Percentiles rank a stretch among this genome's conserved stretches.
Conservation (phyloP, 2,113 vertebrate genomes). For the Tympanuchus pallidicinctus region DNA sequence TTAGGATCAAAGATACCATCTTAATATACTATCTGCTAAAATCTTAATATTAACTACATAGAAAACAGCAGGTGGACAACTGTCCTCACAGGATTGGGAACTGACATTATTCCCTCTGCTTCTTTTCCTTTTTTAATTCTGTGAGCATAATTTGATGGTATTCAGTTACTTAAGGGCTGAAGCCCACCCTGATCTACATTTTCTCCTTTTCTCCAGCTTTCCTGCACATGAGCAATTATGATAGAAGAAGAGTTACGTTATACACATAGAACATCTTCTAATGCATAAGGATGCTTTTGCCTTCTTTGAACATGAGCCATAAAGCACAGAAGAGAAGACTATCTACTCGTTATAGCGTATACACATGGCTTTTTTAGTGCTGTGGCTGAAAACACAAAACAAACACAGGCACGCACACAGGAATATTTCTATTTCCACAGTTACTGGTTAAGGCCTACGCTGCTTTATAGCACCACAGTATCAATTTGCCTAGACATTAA, state of each 20-base stretch:
- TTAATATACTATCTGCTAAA: neutral
- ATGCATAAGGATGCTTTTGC: neutral
- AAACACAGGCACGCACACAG: neutral
- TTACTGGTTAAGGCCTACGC: neutral
- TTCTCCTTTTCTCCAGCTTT: neutral
- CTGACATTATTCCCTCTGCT: neutral
- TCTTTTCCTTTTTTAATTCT: neutral
- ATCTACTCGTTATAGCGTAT: neutral
- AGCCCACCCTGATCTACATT: neutral
- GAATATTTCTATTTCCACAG: neutral
- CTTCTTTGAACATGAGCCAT: neutral
- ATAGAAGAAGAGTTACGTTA: neutral
- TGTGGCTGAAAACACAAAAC: neutral
- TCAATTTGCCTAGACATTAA: neutral
- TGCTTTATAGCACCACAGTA: neutral
- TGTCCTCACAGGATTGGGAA: neutral
- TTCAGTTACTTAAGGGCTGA: neutral
- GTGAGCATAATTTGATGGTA: neutral
- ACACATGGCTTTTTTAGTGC: neutral
- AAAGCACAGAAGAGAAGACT: neutral
- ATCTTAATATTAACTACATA: neutral
- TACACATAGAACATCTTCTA: neutral
- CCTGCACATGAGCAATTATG: neutral
- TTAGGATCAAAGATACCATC: neutral
- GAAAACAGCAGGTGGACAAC: neutral